These are phyloP conservation scores for Melanaphis sacchari DNA, from an alignment of 1,140 invertebrate genomes.

Conservation along the genomic window DNA sequence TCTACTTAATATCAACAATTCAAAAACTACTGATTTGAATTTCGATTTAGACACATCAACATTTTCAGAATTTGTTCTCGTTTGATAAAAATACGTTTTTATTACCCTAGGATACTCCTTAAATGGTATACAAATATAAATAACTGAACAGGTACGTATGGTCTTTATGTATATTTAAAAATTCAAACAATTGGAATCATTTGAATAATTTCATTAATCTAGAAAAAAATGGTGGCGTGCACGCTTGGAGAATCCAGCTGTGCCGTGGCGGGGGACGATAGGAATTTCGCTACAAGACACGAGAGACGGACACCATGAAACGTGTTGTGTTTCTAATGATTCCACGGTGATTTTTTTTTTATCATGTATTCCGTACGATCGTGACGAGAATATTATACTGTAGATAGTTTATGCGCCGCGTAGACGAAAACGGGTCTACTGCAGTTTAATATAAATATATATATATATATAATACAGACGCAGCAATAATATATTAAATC, in stretches of 20 bases:
- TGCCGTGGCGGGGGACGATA: background rate
- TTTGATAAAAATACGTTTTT: background rate
- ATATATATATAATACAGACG: background rate
- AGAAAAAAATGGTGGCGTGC: background rate
- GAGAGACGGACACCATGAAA: background rate
- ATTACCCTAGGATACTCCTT: background rate
- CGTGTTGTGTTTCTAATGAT: constrained; percentile 12
- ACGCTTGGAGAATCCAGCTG: background rate
- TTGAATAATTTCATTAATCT: background rate
- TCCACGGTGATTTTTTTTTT: background rate
- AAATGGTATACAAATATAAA: background rate
- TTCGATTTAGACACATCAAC: too few species aligned
- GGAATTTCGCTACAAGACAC: background rate
- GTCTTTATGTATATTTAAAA: background rate
- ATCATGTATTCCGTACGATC: constrained; percentile 1
- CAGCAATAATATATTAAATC: background rate
- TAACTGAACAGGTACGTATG: background rate
- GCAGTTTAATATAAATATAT: background rate
- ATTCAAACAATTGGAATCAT: background rate
- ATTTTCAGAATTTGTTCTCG: too few species aligned
- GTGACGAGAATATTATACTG: background rate
- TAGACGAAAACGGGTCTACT: background rate
- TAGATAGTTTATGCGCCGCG: background rate
- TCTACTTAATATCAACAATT: background rate
- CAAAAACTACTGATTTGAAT: background rate